Evolutionary conservation across 2,113 vertebrate genomes (phyloP).

Genomic region (Agapornis roseicollis): DNA sequence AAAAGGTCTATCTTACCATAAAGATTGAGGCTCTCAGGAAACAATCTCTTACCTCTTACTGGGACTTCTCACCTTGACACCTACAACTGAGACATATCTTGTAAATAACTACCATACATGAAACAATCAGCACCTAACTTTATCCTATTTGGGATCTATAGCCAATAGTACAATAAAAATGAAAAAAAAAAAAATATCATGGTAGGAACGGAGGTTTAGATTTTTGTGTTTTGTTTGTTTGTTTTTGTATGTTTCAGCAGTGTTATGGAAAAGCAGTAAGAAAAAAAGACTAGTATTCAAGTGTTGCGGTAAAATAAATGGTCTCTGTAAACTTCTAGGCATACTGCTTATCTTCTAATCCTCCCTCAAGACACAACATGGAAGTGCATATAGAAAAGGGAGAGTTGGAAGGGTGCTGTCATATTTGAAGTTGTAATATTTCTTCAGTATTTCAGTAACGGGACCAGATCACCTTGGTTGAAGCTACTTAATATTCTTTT

Average conservation of each 20-base stretch:
- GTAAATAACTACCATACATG: background rate
- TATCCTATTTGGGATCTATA: background rate
- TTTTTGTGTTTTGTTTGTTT: background rate
- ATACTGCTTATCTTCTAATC: background rate
- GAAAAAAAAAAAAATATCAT: background rate
- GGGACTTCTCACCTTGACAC: background rate
- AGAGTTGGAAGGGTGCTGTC: background rate
- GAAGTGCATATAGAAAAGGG: background rate
- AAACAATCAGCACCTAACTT: background rate
- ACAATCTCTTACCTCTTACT: background rate
- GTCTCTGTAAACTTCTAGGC: background rate
- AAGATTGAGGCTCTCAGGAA: background rate
- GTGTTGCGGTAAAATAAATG: background rate
- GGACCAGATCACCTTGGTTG: background rate
- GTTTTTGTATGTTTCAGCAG: background rate
- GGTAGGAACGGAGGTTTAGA: background rate
- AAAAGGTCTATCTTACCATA: background rate
- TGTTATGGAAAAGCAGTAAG: background rate
- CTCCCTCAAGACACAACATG: background rate
- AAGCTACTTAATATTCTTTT: background rate
- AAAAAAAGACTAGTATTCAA: background rate
- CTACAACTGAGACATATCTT: background rate
- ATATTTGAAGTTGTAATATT: background rate
- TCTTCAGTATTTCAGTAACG: background rate
- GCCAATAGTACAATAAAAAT: background rate